phyloP scores from a whole-genome alignment of 53 echinoderm and acorn worm species.

The Echinometra lucunter region DNA sequence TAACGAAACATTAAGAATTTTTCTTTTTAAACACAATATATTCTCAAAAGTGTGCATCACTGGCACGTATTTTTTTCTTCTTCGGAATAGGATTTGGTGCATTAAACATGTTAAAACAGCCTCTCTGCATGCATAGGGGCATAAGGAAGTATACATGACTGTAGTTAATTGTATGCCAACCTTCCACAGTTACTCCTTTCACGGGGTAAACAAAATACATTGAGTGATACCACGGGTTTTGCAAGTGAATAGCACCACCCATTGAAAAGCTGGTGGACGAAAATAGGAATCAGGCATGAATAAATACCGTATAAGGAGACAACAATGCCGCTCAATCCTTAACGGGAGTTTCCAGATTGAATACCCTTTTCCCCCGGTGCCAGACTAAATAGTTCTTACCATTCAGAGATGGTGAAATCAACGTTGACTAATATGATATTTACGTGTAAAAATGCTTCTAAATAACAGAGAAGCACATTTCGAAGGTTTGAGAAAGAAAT shows the following conservation, averaged over 20 bases:
- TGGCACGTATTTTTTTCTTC: too few species aligned
- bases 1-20: too few species aligned
- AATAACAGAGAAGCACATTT: too few species aligned
- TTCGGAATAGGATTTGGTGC: too few species aligned
- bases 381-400: background rate
- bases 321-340: background rate
- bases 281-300: conserved; percentile 22
- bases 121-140: background rate
- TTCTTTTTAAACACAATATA: too few species aligned
- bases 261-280: background rate
- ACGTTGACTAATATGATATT: background rate
- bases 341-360: background rate
- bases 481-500: background rate
- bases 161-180: too few species aligned
- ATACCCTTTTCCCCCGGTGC: background rate
- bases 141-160: background rate
- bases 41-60: too few species aligned
- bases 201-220: background rate
- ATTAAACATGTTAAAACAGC: too few species aligned
- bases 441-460: background rate
- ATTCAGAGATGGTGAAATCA: background rate
- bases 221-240: background rate
- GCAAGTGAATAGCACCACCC: background rate
- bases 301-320: background rate
- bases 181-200: background rate